Conservation (phyloP, 1,140 invertebrate genomes). For the Megalonaias nervosa region DNA sequence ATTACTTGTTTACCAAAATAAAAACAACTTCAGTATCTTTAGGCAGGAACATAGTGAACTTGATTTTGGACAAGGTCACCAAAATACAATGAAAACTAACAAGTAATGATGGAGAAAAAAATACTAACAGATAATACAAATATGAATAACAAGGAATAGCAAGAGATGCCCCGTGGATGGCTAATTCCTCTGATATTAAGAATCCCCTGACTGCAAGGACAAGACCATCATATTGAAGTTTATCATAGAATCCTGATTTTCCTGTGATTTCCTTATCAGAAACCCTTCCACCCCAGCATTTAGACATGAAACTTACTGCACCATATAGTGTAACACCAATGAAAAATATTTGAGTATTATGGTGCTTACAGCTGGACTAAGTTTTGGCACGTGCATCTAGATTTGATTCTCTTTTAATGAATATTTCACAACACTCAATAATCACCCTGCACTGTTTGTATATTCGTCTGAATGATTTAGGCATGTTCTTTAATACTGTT, state of each 20-base stretch:
- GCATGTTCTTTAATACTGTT: neutral
- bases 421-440: too few species aligned
- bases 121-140: too few species aligned
- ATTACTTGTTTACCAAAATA: too few species aligned
- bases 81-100: too few species aligned
- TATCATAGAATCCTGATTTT: conserved; percentile 31
- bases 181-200: conserved; percentile 12
- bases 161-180: neutral
- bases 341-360: conserved; percentile 37
- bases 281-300: conserved; percentile 36
- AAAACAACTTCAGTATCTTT: too few species aligned
- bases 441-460: too few species aligned
- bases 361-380: conserved; percentile 36
- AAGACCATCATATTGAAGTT: conserved; percentile 16
- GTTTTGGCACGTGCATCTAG: neutral
- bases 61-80: too few species aligned
- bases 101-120: too few species aligned
- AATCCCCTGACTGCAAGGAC: conserved; percentile 39
- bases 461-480: too few species aligned
- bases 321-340: conserved; percentile 41
- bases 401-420: too few species aligned
- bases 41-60: too few species aligned
- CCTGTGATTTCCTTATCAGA: conserved; percentile 37
- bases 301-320: conserved; percentile 36
- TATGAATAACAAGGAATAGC: too few species aligned